phyloP scores from a whole-genome alignment of 2,888 invertebrate species.

The Meteorus colon region DNA sequence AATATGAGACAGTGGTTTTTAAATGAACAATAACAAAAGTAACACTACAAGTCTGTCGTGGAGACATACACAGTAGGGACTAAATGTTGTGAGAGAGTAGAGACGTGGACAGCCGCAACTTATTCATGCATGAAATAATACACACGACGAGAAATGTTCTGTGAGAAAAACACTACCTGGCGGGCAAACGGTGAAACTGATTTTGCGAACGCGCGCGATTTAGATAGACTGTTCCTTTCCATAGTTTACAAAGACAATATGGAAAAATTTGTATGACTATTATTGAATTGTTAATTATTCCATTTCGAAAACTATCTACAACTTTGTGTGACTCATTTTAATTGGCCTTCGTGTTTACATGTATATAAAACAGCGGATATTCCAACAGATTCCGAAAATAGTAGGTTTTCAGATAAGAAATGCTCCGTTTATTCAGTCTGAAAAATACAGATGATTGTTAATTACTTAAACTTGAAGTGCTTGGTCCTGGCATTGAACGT shows the following conservation, averaged over 20 bases:
- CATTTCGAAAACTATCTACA: too few relatives aligned
- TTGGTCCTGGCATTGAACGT: conserved; percentile 59
- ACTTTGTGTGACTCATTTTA: too few relatives aligned
- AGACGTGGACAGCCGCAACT: not conserved
- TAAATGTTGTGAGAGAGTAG: not conserved
- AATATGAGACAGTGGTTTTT: not conserved
- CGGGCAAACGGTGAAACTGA: not conserved
- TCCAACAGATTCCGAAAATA: too few relatives aligned
- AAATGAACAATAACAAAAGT: conserved; percentile 19
- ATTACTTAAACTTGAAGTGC: conserved; percentile 53
- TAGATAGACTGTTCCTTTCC: too few relatives aligned
- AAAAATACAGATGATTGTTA: not conserved
- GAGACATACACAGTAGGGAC: not conserved
- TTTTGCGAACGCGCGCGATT: not conserved
- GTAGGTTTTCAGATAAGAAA: too few relatives aligned
- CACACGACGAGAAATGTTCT: not conserved
- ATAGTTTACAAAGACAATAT: not conserved
- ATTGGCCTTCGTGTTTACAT: too few relatives aligned
- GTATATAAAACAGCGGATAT: too few relatives aligned
- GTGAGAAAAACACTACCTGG: not conserved
- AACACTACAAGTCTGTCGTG: not conserved
- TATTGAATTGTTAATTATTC: too few relatives aligned
- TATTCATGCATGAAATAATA: not conserved
- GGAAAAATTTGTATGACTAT: not conserved
- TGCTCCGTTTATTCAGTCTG: not conserved